Evolutionary conservation across 1,140 invertebrate genomes (phyloP), one percentile per base, ranked within the genome.

Genomic region (Danaus melanippus): DNA sequence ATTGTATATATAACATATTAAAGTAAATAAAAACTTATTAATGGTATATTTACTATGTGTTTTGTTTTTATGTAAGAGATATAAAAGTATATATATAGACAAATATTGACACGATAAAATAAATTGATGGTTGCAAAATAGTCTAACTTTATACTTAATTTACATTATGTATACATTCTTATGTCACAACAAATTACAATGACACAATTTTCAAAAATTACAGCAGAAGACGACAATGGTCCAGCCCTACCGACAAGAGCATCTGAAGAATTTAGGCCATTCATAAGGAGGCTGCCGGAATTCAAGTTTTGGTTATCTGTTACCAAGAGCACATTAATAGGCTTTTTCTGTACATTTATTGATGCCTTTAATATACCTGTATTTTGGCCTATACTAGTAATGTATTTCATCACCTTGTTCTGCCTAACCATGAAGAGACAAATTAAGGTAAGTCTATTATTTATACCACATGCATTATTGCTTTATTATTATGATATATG

Each of bases 221-320:
- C 70, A 89, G 88, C 83, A 58, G 88, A 90, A 89, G 92, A 94
- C 89, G 94, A 92, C 60, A 92, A 95, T 76, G 96, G 96, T 39
- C 96, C 97, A 56, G 93, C 95, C 72, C 91, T 99, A 69, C 98
- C 98, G 32, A 99, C 96, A 11, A 93, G 93, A 82, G 92, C 93
- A 21, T 97, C 95, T 78, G 98, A 99, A 89, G 98, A 99, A 87
- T 99, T 99, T 82, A 91, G 97, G 69, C 98, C 98, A 46, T 99
- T 99, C 79, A 99, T 99, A 78, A 90, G 98, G 67, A 91, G 98
- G 71, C 89, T 99, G 77, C 98, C 98, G 39, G 98, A 99, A 90
- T 99, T 99, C 82, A 99, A 99, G 88, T 99, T 99, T 88, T 99
- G 98, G 98, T 93, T 98, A 73, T 98, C 97, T 66, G 94, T 98